Conservation (phyloP, 2,888 invertebrate species). For the Hecatera dysodea region DNA sequence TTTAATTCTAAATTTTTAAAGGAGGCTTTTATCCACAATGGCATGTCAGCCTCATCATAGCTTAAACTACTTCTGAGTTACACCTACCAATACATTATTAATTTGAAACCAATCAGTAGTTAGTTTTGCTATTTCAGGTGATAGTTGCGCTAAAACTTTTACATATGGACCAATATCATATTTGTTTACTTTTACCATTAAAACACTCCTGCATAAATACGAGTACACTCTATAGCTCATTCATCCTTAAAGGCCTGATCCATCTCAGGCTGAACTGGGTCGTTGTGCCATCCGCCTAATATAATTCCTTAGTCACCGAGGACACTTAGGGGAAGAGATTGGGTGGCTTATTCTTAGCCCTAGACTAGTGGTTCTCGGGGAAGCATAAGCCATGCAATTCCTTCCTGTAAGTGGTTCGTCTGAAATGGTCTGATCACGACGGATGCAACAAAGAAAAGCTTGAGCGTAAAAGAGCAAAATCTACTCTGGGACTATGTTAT, state of each 20-base stretch:
- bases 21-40: no score
- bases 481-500: not conserved
- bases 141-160: no score
- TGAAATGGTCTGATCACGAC: conserved; percentile 14
- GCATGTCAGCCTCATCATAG: no score
- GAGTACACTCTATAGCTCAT: conserved; percentile 21
- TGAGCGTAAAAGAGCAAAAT: not conserved
- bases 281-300: conserved; percentile 35
- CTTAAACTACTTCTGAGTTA: no score
- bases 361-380: conserved; percentile 23
- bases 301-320: conserved; percentile 44
- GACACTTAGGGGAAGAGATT: conserved; percentile 49
- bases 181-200: no score
- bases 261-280: conserved; percentile 22
- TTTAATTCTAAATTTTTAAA: no score
- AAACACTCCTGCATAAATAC: not conserved
- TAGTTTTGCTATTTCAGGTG: no score
- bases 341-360: conserved; percentile 37
- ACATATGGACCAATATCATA: no score
- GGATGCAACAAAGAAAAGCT: not conserved
- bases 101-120: no score
- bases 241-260: not conserved
- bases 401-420: conserved; percentile 34
- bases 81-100: no score
- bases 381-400: conserved; percentile 49